Conservation (phyloP, 1,140 invertebrate genomes). For the Chrysoperla carnea region DNA sequence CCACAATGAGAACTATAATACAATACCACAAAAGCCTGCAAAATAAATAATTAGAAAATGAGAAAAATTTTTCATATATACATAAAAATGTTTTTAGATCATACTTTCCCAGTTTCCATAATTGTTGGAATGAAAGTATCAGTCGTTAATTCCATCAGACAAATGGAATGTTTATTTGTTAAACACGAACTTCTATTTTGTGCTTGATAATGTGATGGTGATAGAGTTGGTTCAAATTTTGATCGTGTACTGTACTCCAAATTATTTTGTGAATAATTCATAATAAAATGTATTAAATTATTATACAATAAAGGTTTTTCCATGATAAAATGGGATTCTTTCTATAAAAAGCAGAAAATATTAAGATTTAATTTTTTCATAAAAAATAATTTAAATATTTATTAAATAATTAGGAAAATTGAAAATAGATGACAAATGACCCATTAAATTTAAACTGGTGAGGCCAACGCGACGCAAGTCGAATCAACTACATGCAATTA, state of each 20-base stretch:
- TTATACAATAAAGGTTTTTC: slow-evolving; percentile 32
- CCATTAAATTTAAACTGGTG: no score
- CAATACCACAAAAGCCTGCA: slow-evolving; percentile 50
- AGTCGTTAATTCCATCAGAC: slow-evolving; percentile 36
- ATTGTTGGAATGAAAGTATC: slow-evolving; percentile 28
- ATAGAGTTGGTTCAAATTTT: slow-evolving; percentile 5
- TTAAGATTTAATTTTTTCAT: background rate
- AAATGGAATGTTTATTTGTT: slow-evolving; percentile 15
- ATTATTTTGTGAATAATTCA: slow-evolving; percentile 37
- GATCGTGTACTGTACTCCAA: slow-evolving; percentile 26
- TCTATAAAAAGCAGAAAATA: slow-evolving; percentile 28
- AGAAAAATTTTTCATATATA: slow-evolving; percentile 1
- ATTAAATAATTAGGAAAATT: no score
- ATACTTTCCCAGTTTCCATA: slow-evolving; percentile 21
- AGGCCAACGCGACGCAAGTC: no score
- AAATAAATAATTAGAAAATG: slow-evolving; percentile 1
- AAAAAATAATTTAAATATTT: no score
- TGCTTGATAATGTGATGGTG: no score
- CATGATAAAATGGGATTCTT: slow-evolving; percentile 48
- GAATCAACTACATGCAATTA: no score
- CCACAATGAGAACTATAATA: slow-evolving; percentile 52
- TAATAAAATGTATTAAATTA: slow-evolving; percentile 40
- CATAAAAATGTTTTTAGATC: slow-evolving; percentile 2
- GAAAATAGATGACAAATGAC: no score
- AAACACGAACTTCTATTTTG: no score